Evolutionary conservation across 2,797 vertebrate genomes (phyloP), one percentile per base, ranked within the genome.

Genomic region (Hydrolagus colliei): DNA sequence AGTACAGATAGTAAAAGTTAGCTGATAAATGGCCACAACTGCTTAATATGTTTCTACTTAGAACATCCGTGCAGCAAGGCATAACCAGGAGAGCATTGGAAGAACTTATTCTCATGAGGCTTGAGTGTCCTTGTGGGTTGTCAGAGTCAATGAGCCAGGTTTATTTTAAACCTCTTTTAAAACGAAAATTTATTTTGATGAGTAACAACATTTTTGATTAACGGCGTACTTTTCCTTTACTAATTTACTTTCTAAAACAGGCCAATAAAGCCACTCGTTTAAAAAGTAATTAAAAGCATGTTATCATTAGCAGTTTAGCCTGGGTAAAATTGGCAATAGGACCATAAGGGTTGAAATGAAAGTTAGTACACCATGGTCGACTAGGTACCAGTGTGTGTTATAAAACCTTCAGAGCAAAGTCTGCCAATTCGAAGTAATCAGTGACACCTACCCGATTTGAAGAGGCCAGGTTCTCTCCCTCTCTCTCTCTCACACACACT

Each of bases 271-370:
- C 93, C 41, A 91, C 94, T 94, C 92, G 89, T 94, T 95, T 96
- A 94, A 93, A 93, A 94, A 93, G 92, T 97, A 96, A 97, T 97
- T 97, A 97, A 97, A 96, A 95, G 93, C 94, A 91, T 95, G 95
- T 96, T 97, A 96, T 96, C 95, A 96, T 95, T 94, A 88, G 93
- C 94, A 92, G 93, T 96, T 98, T 97, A 97, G 96, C 95, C 95
- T 96, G 92, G 97, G 95, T 94, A 96, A 95, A 96, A 95, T 91
- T 89, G 93, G 88, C 93, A 94, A 94, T 94, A 96, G 93, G 91
- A 95, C 95, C 96, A 97, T 95, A 92, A 95, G 90, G 82, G 86
- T 93, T 94, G 95, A 95, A 96, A 90, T 90, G 91, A 88, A 93
- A 93, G 92, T 91, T 94, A 95, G 94, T 92, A 92, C 90, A 92